Conservation (phyloP, 30 jellyfish, hydroid and myxozoan genomes). For the Nemopilema nomurai region DNA sequence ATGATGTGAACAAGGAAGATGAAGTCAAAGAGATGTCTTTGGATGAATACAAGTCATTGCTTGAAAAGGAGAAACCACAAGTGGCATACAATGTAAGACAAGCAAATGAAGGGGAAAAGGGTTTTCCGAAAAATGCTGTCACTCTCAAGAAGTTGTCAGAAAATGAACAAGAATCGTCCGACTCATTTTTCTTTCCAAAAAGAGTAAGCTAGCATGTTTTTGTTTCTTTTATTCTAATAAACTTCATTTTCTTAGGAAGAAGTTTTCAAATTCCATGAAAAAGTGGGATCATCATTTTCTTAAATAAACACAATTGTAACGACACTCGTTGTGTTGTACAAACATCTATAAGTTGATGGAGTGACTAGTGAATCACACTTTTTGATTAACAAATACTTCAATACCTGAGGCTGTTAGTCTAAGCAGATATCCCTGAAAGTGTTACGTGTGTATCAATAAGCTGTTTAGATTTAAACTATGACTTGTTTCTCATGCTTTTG, state of each 20-base stretch:
- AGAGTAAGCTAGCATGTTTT: conserved; percentile 51
- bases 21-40: conserved; percentile 73
- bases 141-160: conserved; percentile 75
- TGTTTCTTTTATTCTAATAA: background rate
- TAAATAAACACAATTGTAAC: too few relatives aligned
- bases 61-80: conserved; percentile 59
- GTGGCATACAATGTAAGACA: conserved; percentile 72
- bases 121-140: conserved; percentile 53
- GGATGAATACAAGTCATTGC: conserved; percentile 78
- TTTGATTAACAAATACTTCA: too few relatives aligned
- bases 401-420: too few relatives aligned
- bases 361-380: too few relatives aligned
- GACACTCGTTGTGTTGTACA: too few relatives aligned
- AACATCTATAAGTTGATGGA: too few relatives aligned
- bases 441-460: too few relatives aligned
- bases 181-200: conserved; percentile 88
- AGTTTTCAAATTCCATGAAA: too few relatives aligned
- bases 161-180: conserved; percentile 79
- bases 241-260: background rate
- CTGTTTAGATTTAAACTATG: too few relatives aligned
- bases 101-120: conserved; percentile 94
- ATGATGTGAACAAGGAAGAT: conserved; percentile 50
- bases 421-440: too few relatives aligned
- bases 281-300: too few relatives aligned
- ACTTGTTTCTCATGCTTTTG: too few relatives aligned